Conservation (phyloP, 2,113 vertebrate genomes). For the Emydocephalus ijimae region DNA sequence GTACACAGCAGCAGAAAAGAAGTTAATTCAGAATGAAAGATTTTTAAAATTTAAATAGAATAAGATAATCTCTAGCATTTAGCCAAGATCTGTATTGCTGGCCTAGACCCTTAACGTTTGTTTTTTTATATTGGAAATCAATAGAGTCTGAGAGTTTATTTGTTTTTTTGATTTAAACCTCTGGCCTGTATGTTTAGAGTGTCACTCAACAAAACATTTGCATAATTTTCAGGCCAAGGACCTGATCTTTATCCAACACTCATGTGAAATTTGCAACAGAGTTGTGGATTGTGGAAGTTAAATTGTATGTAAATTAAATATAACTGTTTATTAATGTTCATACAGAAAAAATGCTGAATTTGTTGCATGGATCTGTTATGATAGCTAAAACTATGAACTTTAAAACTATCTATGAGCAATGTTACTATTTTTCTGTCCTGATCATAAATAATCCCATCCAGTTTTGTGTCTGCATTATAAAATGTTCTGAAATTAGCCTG, state of each 20-base stretch:
- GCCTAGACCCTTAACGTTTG: neutral
- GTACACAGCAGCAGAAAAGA: neutral
- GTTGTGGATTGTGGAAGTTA: neutral
- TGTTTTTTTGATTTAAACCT: neutral
- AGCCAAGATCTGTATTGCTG: neutral
- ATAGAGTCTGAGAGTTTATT: neutral
- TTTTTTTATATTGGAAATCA: neutral
- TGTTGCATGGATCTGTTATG: neutral
- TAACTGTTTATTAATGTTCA: neutral
- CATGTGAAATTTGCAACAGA: neutral
- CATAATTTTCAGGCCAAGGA: neutral
- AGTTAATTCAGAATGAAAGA: neutral
- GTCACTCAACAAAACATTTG: neutral
- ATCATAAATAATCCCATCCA: neutral
- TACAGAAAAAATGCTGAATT: neutral
- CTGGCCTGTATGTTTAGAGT: neutral
- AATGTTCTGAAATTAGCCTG: constrained; percentile 53
- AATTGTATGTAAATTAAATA: neutral
- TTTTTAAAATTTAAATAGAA: neutral
- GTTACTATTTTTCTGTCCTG: neutral
- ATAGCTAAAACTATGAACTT: neutral
- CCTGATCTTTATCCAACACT: neutral
- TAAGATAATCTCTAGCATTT: neutral
- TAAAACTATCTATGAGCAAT: neutral
- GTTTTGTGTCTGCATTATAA: neutral